These are phyloP conservation scores for Laodelphax striatellus DNA, from an alignment of 1,140 invertebrate species.

Conservation along the genomic window DNA sequence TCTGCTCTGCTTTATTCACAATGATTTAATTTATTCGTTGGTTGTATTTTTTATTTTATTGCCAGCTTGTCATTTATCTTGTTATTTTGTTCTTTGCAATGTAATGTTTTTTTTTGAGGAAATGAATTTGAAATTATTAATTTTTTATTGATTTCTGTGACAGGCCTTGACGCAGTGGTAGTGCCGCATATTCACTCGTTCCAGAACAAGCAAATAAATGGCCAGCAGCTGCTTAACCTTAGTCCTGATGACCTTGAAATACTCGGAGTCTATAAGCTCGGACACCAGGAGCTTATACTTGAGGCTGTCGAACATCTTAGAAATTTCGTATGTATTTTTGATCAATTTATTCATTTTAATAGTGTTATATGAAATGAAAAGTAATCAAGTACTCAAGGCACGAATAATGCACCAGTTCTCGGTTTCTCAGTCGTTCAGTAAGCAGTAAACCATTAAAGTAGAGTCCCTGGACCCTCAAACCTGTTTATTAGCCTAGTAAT, in stretches of 20 bases:
- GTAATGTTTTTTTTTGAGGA: no score
- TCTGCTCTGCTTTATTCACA: no score
- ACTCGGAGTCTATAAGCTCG: slow-evolving; percentile 69
- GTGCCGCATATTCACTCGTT: slow-evolving; percentile 72
- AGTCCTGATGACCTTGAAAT: slow-evolving; percentile 77
- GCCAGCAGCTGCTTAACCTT: slow-evolving; percentile 68
- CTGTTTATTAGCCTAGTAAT: not conserved
- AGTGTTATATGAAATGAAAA: no score
- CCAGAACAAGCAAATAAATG: slow-evolving; percentile 66
- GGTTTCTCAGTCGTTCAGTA: not conserved
- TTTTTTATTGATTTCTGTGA: no score
- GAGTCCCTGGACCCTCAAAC: not conserved
- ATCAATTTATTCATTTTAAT: slow-evolving; percentile 4
- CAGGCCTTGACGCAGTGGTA: slow-evolving; percentile 58
- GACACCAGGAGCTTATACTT: slow-evolving; percentile 85
- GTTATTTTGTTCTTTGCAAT: no score
- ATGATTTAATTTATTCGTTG: no score
- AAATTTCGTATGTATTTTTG: slow-evolving; percentile 60
- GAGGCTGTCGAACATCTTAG: slow-evolving; percentile 80
- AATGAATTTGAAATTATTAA: no score
- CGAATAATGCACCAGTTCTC: no score
- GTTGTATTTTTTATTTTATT: no score
- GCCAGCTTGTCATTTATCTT: no score
- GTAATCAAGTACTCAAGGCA: no score
- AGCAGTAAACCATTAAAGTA: not conserved